phyloP scores from a whole-genome alignment of 2,797 vertebrate genomes.

The Ficedula albicollis region DNA sequence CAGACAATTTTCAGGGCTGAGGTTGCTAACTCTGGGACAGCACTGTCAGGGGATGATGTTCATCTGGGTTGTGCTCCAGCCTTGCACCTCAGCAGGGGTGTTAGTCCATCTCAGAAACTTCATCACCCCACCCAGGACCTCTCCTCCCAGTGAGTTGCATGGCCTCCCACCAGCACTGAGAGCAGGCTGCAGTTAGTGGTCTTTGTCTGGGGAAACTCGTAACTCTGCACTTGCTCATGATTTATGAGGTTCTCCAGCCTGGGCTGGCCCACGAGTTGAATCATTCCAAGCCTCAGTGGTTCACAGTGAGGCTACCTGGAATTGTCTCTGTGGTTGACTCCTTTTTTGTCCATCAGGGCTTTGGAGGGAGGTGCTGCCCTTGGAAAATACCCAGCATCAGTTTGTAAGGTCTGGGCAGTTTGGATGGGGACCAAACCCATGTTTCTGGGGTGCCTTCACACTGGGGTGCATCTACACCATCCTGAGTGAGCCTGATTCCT shows the following conservation, averaged over 20 bases:
- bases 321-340: not conserved
- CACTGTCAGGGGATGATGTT: not conserved
- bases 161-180: not conserved
- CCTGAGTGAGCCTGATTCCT: not conserved
- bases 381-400: not conserved
- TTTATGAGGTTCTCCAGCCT: conserved; percentile 39
- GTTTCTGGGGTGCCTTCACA: not conserved
- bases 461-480: not conserved
- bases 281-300: not conserved
- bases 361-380: not conserved
- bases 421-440: not conserved
- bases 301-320: not conserved
- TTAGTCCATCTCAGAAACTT: not conserved
- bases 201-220: conserved; percentile 48
- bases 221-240: conserved; percentile 48
- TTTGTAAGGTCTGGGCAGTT: not conserved
- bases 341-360: not conserved
- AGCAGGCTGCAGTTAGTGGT: conserved; percentile 6
- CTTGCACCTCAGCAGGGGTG: not conserved
- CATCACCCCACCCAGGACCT: not conserved
- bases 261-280: not conserved
- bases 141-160: rapidly evolving
- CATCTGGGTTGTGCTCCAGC: not conserved
- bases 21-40: not conserved
- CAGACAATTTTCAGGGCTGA: not conserved